Evolutionary conservation across 2,113 vertebrate genomes (phyloP).

Genomic region (Gobio gobio): DNA sequence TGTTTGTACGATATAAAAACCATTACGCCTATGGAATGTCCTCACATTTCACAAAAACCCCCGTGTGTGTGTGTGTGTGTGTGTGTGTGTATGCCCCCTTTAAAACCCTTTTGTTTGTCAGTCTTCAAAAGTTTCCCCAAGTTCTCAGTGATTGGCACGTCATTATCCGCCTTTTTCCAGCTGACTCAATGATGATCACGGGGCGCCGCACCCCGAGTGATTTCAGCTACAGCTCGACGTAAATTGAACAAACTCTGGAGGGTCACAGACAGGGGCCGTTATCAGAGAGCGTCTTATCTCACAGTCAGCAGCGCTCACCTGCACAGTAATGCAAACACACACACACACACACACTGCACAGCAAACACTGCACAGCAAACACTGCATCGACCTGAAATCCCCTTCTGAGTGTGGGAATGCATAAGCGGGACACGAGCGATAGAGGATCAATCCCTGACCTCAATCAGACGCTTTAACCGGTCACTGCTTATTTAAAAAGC

Average conservation of each 20-base stretch:
- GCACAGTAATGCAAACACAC: constrained; percentile 51
- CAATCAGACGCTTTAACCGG: background rate
- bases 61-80: no score
- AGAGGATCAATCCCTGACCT: constrained; percentile 57
- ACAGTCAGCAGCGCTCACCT: constrained; percentile 65
- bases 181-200: constrained; percentile 72
- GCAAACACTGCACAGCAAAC: constrained; percentile 71
- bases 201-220: constrained; percentile 56
- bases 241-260: constrained; percentile 60
- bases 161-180: constrained; percentile 72
- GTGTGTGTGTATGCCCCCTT: background rate
- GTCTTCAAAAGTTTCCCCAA: constrained; percentile 11
- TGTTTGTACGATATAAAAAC: no score
- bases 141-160: constrained; percentile 55
- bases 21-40: no score
- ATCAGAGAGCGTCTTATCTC: constrained; percentile 71
- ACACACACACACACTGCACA: constrained; percentile 64
- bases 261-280: constrained; percentile 72
- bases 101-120: constrained; percentile 33
- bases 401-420: constrained; percentile 67
- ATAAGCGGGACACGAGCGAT: constrained; percentile 72
- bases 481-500: background rate
- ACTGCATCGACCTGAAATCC: constrained; percentile 72
- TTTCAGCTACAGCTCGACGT: background rate
- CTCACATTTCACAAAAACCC: no score